These are phyloP conservation scores for Australoheros scitulus DNA, from an alignment of 2,113 vertebrate genomes.

Conservation along the genomic window DNA sequence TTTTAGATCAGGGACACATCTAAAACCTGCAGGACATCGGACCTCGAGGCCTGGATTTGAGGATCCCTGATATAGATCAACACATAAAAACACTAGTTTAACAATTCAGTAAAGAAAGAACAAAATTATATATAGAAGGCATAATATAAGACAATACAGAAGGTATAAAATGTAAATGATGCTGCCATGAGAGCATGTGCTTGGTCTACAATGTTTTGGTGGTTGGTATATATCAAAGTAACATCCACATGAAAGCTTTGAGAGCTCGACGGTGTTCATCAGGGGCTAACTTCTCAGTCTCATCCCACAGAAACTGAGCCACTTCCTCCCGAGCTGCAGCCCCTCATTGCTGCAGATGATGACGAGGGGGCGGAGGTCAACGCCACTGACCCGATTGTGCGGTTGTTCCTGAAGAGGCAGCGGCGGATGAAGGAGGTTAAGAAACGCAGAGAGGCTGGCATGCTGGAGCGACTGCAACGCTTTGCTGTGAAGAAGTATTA, in stretches of 20 bases:
- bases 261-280: neutral
- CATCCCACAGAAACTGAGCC: conserved; percentile 82
- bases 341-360: conserved; percentile 76
- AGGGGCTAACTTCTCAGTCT: neutral
- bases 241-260: neutral
- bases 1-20: too few species aligned
- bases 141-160: neutral
- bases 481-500: conserved; percentile 87
- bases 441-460: conserved; percentile 78
- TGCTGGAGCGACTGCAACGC: conserved; percentile 78
- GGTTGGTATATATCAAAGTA: too few species aligned
- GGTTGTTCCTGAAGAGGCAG: conserved; percentile 86
- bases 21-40: too few species aligned
- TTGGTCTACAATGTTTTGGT: too few species aligned
- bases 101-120: neutral
- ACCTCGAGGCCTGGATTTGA: too few species aligned
- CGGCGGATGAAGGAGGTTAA: conserved; percentile 82
- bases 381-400: conserved; percentile 81
- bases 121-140: neutral
- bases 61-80: neutral
- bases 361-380: conserved; percentile 69
- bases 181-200: too few species aligned
- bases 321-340: conserved; percentile 89
- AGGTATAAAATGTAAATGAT: neutral
- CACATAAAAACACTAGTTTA: neutral